A percentile compares a stretch with the other conserved stretches of the same genome.
Evolutionary conservation across 2,113 vertebrate species (phyloP).

Genomic region (Platysteira castanea): DNA sequence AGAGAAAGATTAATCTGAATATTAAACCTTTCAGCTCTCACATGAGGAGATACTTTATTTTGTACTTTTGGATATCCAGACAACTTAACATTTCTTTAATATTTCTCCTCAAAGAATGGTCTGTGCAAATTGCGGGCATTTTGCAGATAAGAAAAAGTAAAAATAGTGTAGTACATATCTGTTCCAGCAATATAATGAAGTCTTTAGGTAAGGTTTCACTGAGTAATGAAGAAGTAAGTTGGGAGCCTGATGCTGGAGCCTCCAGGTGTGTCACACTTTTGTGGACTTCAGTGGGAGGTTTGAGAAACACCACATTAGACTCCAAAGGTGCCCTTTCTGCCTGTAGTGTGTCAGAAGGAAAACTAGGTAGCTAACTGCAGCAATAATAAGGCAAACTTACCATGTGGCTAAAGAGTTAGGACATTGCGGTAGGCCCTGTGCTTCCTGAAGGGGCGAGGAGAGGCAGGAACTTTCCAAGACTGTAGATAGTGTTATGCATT

Average conservation of each 20-base stretch:
- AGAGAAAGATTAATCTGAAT: conserved; percentile 35
- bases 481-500: neutral
- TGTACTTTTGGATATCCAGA: neutral
- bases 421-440: neutral
- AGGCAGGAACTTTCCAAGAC: neutral
- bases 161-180: neutral
- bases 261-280: neutral
- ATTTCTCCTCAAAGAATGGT: neutral
- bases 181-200: neutral
- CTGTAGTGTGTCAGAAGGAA: neutral
- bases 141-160: neutral
- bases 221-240: neutral
- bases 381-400: neutral
- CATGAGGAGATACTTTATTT: conserved; percentile 7
- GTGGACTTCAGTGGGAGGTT: neutral
- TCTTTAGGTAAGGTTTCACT: neutral
- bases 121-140: neutral
- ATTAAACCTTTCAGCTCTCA: conserved; percentile 23
- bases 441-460: neutral
- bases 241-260: neutral
- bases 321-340: neutral
- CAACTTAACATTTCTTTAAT: neutral
- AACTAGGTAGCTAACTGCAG: neutral
- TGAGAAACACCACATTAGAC: neutral
- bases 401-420: neutral